Base-by-base conservation (phyloP, 2,113 vertebrate genomes). In the Labeo catla region DNA sequence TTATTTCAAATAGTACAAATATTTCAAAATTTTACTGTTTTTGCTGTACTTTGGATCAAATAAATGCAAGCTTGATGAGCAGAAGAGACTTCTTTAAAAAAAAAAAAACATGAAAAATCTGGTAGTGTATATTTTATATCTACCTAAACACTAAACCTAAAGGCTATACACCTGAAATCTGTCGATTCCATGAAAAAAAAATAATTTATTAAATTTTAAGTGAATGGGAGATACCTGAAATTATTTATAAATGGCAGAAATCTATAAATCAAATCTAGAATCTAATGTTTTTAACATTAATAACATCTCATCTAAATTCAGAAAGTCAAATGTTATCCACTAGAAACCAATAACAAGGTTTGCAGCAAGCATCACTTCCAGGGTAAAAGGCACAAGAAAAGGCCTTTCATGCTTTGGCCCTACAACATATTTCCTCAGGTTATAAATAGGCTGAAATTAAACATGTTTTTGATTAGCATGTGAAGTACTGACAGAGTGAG, bases 401-500 rank as follows among this genome's bases (percentile, higher is more conserved):
- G 47, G 6, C 34, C 9, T 52, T 52, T 52, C 10, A 52, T 68
- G 63, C 63, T 34, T 47, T 52, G 59, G 16, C 36, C 21, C n/a
- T 12, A 15, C 54, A 59, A 59, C 54, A 21, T 59, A 2, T 59
- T 79, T 36, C 77, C 77, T 21, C 63, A 36, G 80, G 12, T 52
- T 23, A 82, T 13, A 52, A 82, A 65, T 16, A 7, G 4, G 36
- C 45, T 19, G 45, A 19, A 47, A 82, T 82, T 50, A 68, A 82
- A 82, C 74, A 50, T 61, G 68, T 80, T 72, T 84, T 34, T 73
- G 45, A 74, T 52, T 78, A 84, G 76, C 47, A 39, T 79, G 82
- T 80, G 36, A 84, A 84, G 21, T 21, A 19, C 52, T 63, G 54
- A n/a, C 21, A 65, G 65, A 49, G 49, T 78, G 45, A 45, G 21